These are phyloP conservation scores for Hyalella azteca DNA, from an alignment of 2,888 invertebrate genomes.

Conservation along the genomic window DNA sequence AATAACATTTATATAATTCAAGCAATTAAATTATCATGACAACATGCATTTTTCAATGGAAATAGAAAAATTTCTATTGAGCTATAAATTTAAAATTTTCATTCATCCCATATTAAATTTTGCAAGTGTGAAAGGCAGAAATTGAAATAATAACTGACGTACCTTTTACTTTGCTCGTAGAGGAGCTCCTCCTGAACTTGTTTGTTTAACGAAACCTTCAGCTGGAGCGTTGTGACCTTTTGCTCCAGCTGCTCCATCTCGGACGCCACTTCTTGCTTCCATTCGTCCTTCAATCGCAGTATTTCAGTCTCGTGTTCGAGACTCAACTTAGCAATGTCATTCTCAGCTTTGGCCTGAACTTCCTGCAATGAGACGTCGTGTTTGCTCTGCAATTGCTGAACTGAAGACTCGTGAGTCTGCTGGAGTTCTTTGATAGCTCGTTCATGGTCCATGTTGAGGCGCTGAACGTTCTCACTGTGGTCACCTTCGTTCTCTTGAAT, in stretches of 20 bases:
- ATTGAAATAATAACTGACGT: neutral
- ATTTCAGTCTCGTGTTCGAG: constrained; percentile 11
- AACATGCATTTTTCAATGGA: no score
- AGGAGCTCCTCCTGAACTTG: neutral
- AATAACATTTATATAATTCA: no score
- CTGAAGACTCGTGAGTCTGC: neutral
- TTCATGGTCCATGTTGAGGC: neutral
- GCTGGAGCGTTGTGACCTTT: neutral
- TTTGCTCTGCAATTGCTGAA: neutral
- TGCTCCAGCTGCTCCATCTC: constrained; percentile 6
- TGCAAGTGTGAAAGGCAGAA: no score
- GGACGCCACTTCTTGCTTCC: neutral
- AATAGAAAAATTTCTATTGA: no score
- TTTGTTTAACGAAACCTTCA: neutral
- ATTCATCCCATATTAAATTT: no score
- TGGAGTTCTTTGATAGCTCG: neutral
- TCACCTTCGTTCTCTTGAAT: neutral
- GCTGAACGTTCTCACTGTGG: constrained; percentile 10
- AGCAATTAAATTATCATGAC: no score
- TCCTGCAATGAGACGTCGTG: neutral
- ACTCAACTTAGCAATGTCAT: neutral
- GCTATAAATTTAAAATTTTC: no score
- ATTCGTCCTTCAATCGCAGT: constrained; percentile 16
- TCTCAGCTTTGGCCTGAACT: neutral
- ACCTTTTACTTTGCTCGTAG: constrained; percentile 5